Conservation (phyloP, 2,888 invertebrate species). For the Ophion costatus region DNA sequence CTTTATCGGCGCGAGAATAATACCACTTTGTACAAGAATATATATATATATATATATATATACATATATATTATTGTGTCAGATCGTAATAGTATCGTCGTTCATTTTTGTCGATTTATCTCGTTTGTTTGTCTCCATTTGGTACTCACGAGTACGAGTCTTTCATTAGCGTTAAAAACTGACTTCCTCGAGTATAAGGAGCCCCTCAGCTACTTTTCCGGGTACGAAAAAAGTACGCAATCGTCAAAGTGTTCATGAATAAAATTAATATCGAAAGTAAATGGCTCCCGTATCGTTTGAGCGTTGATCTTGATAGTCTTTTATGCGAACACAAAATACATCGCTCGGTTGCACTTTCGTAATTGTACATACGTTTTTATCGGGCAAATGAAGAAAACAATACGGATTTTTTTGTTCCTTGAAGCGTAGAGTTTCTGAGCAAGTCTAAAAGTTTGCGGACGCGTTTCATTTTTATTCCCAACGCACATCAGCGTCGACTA, state of each 20-base stretch:
- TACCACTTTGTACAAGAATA: constrained; percentile 62
- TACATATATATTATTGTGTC: constrained; percentile 39
- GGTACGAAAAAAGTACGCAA: neutral
- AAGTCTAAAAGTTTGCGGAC: neutral
- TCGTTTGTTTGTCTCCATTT: constrained; percentile 5
- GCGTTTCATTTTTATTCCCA: neutral
- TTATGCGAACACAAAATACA: neutral
- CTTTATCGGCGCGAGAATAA: constrained; percentile 25
- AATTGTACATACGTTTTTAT: neutral
- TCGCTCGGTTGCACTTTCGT: neutral
- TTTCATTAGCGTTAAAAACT: too few relatives aligned
- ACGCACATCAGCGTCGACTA: constrained; percentile 1
- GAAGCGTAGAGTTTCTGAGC: neutral
- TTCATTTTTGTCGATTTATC: constrained; percentile 33
- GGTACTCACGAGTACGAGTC: constrained; percentile 40
- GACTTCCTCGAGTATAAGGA: neutral
- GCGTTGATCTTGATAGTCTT: neutral
- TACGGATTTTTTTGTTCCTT: neutral
- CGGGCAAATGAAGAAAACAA: neutral
- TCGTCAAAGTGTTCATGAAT: neutral
- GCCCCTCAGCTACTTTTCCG: neutral
- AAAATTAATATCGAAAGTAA: neutral
- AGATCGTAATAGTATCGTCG: constrained; percentile 53
- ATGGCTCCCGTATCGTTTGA: neutral
- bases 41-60: constrained; percentile 41